Evolutionary conservation across 2,113 vertebrate species (phyloP).

Genomic region (Xiphophorus couchianus): DNA sequence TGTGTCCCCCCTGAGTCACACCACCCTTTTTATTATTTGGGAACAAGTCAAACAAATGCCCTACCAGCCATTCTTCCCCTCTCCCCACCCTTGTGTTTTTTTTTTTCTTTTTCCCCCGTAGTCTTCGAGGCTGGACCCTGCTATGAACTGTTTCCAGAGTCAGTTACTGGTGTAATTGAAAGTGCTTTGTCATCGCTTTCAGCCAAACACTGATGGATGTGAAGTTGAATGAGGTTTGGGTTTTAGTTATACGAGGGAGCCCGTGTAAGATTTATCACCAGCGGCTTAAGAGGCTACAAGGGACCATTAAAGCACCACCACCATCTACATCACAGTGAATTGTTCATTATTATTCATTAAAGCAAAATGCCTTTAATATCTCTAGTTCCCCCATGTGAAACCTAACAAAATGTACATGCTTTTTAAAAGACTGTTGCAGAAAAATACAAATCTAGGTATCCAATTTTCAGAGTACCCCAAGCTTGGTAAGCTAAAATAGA

Average conservation of each 20-base stretch:
- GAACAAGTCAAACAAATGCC: conserved; percentile 77
- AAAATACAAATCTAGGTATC: conserved; percentile 17
- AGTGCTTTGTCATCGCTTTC: conserved; percentile 90
- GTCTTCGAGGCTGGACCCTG: conserved; percentile 68
- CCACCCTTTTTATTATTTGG: conserved; percentile 79
- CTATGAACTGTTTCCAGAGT: conserved; percentile 87
- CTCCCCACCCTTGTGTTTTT: conserved; percentile 28
- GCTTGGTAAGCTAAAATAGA: neutral
- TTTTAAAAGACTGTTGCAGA: conserved; percentile 37
- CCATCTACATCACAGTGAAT: conserved; percentile 72
- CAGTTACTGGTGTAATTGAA: conserved; percentile 87
- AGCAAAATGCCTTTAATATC: conserved; percentile 72
- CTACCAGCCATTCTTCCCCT: conserved; percentile 67
- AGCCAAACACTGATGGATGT: conserved; percentile 90
- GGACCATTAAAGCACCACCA: conserved; percentile 83
- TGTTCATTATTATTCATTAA: conserved; percentile 84
- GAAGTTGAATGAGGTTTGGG: conserved; percentile 91
- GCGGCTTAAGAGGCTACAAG: conserved; percentile 82
- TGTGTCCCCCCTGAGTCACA: conserved; percentile 71
- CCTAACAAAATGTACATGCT: conserved; percentile 27
- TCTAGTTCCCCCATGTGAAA: conserved; percentile 54
- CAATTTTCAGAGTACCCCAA: conserved; percentile 28
- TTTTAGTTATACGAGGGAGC: conserved; percentile 88
- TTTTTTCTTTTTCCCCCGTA: conserved; percentile 58
- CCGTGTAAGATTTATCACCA: conserved; percentile 88